phyloP scores from a whole-genome alignment of 2,113 vertebrate genomes.

The Orcinus orca region DNA sequence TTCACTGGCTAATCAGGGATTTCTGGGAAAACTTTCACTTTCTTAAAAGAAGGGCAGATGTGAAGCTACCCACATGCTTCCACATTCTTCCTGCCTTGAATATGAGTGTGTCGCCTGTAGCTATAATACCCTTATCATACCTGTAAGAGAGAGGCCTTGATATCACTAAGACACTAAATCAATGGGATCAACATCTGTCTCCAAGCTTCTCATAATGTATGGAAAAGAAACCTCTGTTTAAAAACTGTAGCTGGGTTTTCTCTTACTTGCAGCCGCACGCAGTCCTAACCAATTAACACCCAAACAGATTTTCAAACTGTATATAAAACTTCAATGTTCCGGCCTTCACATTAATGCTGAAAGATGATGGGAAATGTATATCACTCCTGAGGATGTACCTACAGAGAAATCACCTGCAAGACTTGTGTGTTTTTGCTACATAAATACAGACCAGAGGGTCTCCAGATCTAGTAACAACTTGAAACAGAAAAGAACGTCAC shows the following conservation, averaged over 20 bases:
- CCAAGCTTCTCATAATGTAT: background rate
- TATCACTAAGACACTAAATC: background rate
- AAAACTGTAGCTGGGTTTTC: background rate
- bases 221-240: background rate
- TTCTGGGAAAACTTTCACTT: background rate
- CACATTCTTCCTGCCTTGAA: background rate
- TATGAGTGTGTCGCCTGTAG: accelerated
- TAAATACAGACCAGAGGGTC: background rate
- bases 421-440: background rate
- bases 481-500: background rate
- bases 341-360: background rate
- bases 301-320: background rate
- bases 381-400: background rate
- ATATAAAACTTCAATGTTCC: background rate
- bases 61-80: background rate
- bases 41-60: background rate
- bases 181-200: background rate
- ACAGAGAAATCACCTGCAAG: background rate
- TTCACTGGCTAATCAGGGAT: background rate
- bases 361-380: background rate
- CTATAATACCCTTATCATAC: background rate
- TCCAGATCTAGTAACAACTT: background rate
- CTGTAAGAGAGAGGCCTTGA: background rate
- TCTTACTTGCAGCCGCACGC: background rate
- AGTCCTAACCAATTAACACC: background rate